phyloP scores from a whole-genome alignment of 2,113 vertebrate species.

The Glaucomys volans region DNA sequence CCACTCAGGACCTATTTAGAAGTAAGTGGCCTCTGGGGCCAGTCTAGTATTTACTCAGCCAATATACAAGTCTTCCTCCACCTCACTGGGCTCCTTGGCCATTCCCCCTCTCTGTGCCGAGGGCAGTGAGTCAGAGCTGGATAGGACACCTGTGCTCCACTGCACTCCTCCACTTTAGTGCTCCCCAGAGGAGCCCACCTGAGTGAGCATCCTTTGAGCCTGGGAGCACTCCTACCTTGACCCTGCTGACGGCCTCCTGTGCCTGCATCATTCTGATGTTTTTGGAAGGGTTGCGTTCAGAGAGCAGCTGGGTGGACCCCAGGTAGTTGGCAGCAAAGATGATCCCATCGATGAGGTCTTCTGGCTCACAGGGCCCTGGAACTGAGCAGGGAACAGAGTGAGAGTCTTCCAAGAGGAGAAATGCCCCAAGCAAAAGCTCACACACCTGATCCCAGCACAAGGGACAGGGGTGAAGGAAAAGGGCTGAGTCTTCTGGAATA shows the following conservation, averaged over 20 bases:
- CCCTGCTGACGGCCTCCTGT: slow-evolving; percentile 97
- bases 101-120: neutral
- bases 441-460: neutral
- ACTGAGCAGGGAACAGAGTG: slow-evolving; percentile 86
- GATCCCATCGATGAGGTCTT: slow-evolving; percentile 99
- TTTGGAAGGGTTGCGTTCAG: slow-evolving; percentile 98
- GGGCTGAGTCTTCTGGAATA: accelerated
- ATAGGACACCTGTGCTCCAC: neutral
- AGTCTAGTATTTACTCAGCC: neutral
- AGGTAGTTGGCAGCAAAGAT: slow-evolving; percentile 99
- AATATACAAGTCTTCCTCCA: neutral
- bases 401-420: neutral
- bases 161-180: accelerated
- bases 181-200: neutral
- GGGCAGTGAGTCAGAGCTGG: neutral
- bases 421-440: neutral
- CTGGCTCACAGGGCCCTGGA: slow-evolving; percentile 98
- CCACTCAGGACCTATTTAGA: neutral
- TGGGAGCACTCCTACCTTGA: slow-evolving; percentile 91
- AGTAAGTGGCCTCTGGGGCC: neutral
- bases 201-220: neutral
- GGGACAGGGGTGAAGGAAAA: accelerated
- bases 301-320: slow-evolving; percentile 98
- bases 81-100: neutral
- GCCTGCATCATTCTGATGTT: slow-evolving; percentile 99